Base-by-base conservation (phyloP, 2,797 vertebrate species). In the Clarias platycephalus region DNA sequence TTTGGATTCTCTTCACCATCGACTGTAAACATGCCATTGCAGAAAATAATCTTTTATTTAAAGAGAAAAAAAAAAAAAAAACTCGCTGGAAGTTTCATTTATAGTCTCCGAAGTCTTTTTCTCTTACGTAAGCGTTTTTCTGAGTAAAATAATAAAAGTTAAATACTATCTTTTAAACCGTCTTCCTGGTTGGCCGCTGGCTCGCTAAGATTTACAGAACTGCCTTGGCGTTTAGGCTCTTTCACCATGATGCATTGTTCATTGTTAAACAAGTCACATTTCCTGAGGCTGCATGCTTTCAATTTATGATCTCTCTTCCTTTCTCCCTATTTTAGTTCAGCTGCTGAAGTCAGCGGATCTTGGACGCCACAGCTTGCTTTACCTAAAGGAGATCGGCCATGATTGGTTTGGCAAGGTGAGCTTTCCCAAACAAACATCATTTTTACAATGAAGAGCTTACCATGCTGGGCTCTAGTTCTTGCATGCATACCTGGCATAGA, bases 361-460 rank as follows among this genome's bases (percentile, higher is more conserved):
- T 86, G 96, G 97, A 86, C 96, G 97, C 81, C 97, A 98, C 91
- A 97, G 96, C 91, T 95, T 99, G 53, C 95, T 99, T 75, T 99
- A 97, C 95, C 94, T 99, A 87, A 97, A 98, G 92, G 97, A 98
- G 92, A 97, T 98, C 0, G 98, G 98, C 77, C 95, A 95, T 1
- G 97, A 97, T 86, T 99, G 97, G 98, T 99, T 99, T 1, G 97
- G 97, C 88, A 99, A 98, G 96, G 98, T 98, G 93, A 95, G 94
- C 0, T 63, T 44, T 31, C n/a, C 67, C 22, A 68, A 82, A 81
- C 58, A 77, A 84, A 82, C 31, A 63, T 9, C 49, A 72, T 53
- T 55, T 79, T 28, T 37, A 57, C 44, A 68, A 58, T 62, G 20
- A 34, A 75, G 31, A 5, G 1, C 20, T 78, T 78, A 26, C 55